These are phyloP conservation scores for Pipistrellus kuhlii DNA, from an alignment of 2,797 vertebrate species.

Conservation along the genomic window DNA sequence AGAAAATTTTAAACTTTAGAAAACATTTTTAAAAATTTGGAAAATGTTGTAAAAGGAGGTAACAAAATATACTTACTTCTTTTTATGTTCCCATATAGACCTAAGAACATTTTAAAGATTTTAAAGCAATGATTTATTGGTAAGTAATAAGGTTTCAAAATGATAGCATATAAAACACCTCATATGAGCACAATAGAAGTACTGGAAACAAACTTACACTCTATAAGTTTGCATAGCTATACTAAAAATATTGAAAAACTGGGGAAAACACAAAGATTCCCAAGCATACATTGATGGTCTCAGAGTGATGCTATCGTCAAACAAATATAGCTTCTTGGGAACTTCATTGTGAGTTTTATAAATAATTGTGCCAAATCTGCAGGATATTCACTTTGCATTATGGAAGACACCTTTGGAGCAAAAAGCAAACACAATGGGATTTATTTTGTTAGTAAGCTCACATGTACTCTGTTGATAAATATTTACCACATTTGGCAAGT, in stretches of 20 bases:
- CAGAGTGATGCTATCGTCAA: not conserved
- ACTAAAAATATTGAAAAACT: not conserved
- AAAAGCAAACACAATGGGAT: not conserved
- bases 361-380: not conserved
- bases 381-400: not conserved
- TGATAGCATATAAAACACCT: not conserved
- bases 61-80: not conserved
- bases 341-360: not conserved
- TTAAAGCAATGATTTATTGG: not conserved
- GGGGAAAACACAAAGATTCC: not conserved
- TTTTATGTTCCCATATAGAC: not conserved
- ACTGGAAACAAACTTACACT: not conserved
- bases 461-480: not conserved
- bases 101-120: not conserved
- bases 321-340: not conserved
- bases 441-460: conserved; percentile 16
- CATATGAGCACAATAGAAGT: not conserved
- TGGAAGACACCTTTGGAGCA: not conserved
- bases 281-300: not conserved
- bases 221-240: not conserved
- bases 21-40: not conserved
- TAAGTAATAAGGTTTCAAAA: conserved; percentile 5
- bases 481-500: no score
- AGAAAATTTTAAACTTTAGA: not conserved
- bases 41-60: not conserved